Percentiles rank a stretch among this genome's conserved stretches.
These are phyloP conservation scores for Drosophila ochracea DNA, from an alignment of 2,888 invertebrate species.

Conservation along the genomic window DNA sequence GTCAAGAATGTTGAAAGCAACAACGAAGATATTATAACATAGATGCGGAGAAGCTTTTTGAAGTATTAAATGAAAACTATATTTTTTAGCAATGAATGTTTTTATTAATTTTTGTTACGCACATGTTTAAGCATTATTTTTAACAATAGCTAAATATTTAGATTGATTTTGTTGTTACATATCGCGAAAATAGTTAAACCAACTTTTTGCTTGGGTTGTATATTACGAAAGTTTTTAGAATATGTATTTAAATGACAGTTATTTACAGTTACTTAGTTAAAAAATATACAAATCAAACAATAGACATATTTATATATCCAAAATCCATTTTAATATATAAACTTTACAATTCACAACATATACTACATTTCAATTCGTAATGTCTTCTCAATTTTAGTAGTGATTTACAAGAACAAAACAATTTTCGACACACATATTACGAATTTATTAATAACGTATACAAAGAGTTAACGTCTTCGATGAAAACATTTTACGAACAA, in stretches of 20 bases:
- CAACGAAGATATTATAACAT: constrained; percentile 63
- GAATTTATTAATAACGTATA: constrained; percentile 45
- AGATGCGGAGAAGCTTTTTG: constrained; percentile 28
- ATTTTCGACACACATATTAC: constrained; percentile 36
- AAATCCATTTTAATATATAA: constrained; percentile 15
- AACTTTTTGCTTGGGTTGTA: constrained; percentile 67
- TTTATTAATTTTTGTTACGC: constrained; percentile 67
- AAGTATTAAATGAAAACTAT: constrained; percentile 23
- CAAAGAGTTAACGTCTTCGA: constrained; percentile 7
- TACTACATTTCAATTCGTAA: constrained; percentile 8
- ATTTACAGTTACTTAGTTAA: constrained; percentile 27
- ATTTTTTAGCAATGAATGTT: constrained; percentile 46
- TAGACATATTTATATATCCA: constrained; percentile 32
- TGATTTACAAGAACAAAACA: constrained; percentile 31
- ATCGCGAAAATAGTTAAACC: constrained; percentile 46
- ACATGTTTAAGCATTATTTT: constrained; percentile 71
- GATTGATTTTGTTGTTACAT: constrained; percentile 54
- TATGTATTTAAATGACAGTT: constrained; percentile 22
- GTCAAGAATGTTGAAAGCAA: constrained; percentile 43
- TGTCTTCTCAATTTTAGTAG: constrained; percentile 52
- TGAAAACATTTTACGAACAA: constrained; percentile 5
- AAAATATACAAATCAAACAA: constrained; percentile 30
- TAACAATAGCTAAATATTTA: constrained; percentile 63
- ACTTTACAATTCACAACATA: constrained; percentile 12
- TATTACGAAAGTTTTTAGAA: constrained; percentile 30